Evolutionary conservation across 2,797 vertebrate genomes (phyloP).

Genomic region (Coendou prehensilis): DNA sequence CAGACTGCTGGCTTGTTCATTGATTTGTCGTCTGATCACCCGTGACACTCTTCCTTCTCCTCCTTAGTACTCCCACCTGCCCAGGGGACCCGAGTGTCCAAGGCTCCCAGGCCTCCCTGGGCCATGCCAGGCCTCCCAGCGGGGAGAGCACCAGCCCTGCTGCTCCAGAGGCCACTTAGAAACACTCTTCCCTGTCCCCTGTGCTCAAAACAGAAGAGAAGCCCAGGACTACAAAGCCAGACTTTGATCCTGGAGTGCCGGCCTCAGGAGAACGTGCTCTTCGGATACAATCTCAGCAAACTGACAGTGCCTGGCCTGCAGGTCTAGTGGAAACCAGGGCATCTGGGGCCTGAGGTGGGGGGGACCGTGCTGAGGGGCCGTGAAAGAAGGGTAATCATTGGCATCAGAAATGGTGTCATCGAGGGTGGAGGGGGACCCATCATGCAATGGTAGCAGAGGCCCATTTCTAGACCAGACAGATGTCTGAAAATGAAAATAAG

Average conservation of each 20-base stretch:
- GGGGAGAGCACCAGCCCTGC: background rate
- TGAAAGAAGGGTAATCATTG: background rate
- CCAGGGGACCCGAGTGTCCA: too few relatives aligned
- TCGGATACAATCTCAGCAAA: background rate
- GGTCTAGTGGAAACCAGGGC: background rate
- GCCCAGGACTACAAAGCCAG: background rate
- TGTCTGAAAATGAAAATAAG: slow-evolving; percentile 2
- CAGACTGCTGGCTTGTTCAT: too few relatives aligned
- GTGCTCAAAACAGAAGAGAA: background rate
- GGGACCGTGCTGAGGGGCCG: too few relatives aligned
- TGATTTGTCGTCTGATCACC: too few relatives aligned
- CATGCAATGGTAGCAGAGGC: background rate
- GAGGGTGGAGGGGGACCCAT: too few relatives aligned
- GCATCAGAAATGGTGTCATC: background rate
- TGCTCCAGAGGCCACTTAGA: background rate
- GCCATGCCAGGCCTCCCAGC: too few relatives aligned
- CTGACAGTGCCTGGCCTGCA: background rate
- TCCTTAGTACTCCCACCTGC: too few relatives aligned
- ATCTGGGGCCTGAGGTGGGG: background rate
- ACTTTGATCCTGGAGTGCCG: background rate
- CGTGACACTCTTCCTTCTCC: too few relatives aligned
- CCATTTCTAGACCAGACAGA: slow-evolving; percentile 29
- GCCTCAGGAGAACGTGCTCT: background rate
- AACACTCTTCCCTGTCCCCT: background rate
- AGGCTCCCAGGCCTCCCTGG: too few relatives aligned